These are phyloP conservation scores for Napeogenes sylphis DNA, from an alignment of 2,888 invertebrate species.

Conservation along the genomic window DNA sequence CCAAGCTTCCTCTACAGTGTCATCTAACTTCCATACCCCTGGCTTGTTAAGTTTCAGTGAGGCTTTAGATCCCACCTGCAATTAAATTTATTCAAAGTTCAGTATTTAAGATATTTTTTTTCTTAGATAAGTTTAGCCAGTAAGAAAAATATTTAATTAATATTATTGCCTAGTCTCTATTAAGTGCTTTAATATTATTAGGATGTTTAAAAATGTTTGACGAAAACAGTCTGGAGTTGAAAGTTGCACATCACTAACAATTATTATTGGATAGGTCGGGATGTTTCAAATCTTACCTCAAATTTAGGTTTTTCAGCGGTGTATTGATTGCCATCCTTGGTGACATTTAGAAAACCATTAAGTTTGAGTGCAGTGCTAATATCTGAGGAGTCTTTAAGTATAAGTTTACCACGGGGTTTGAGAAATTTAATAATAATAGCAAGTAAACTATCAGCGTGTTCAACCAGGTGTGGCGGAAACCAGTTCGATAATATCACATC, in stretches of 20 bases:
- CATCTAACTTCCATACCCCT: conserved; percentile 85
- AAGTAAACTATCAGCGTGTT: conserved; percentile 66
- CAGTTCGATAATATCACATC: conserved; percentile 79
- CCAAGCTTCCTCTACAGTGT: conserved; percentile 78
- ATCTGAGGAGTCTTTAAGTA: conserved; percentile 69
- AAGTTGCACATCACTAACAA: too few species aligned
- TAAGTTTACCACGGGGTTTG: conserved; percentile 80
- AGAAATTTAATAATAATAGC: conserved; percentile 78
- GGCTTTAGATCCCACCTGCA: conserved; percentile 69
- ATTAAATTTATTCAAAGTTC: conserved; percentile 12
- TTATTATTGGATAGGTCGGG: too few species aligned
- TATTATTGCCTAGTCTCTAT: too few species aligned
- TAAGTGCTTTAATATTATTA: too few species aligned
- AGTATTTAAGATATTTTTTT: too few species aligned
- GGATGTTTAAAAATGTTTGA: too few species aligned
- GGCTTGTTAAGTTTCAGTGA: conserved; percentile 57
- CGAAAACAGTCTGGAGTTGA: too few species aligned
- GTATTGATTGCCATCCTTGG: conserved; percentile 47
- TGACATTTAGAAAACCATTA: conserved; percentile 79
- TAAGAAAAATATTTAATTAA: too few species aligned
- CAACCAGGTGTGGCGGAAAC: conserved; percentile 59
- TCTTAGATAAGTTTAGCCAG: too few species aligned
- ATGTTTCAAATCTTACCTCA: conserved; percentile 65
- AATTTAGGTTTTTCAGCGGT: conserved; percentile 82
- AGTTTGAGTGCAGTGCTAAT: conserved; percentile 77